Evolutionary conservation across 1,140 invertebrate species (phyloP), one percentile per base, ranked within the genome.

Genomic region (Apocrypta bakeri): DNA sequence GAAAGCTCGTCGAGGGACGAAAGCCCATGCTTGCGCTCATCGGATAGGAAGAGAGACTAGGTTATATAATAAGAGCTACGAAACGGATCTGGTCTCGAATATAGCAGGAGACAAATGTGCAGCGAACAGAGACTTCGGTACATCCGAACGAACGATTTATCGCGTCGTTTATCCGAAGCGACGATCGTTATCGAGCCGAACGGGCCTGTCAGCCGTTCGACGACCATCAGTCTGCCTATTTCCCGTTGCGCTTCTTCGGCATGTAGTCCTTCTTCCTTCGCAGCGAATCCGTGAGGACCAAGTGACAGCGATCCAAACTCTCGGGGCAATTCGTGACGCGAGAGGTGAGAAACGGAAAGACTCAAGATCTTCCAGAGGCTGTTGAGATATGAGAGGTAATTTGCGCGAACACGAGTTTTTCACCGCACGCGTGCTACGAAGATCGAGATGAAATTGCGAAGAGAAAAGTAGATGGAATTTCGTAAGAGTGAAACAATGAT

Each of bases 101-200:
- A 72, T 42, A 74, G 21, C 31, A 68, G 14, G 29, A 74, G 33
- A 81, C 79, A 81, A 81, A 81, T 74, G 79, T 31, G 68, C 68
- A 42, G n/a, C 24, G 63, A 66, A 29, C 7, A 29, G 63, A 14
- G 12, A 66, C 24, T 27, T 40, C 33, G 24, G 25, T 21, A 29
- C 63, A 56, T 74, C 40, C 27, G n/a, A 2, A 25, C 25, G 63
- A 33, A 6, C 33, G 80, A 81, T 81, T 81, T 81, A 81, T 81
- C 42, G 80, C 66, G 29, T 72, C 69, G 72, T 82, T 69, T 81
- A 56, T 75, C 72, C 37, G 21, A 56, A 31, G 33, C 11, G 42
- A n/a, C 37, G 48, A 76, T 76, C 74, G 74, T 76, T 76, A 76
- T 74, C 72, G 40, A 6, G 11, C 24, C 6, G 40, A 74, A 74